Evolutionary conservation across 2,113 vertebrate genomes (phyloP).

Genomic region (Prolemur simus): DNA sequence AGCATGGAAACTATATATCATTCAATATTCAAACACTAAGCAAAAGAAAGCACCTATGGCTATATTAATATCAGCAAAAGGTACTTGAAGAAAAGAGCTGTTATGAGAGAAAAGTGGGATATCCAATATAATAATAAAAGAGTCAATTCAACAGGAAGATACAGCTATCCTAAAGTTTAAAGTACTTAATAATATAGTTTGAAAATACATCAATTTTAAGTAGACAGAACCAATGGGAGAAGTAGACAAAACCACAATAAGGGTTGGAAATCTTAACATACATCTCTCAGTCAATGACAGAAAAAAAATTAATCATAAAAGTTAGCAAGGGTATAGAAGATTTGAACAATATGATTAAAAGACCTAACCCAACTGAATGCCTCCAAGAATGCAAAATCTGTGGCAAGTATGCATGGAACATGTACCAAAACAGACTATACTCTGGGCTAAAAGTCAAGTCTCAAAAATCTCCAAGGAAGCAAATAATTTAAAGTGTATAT

Average conservation of each 20-base stretch:
- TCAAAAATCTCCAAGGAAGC: neutral
- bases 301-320: neutral
- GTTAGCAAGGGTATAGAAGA: neutral
- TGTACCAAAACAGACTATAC: neutral
- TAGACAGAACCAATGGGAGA: neutral
- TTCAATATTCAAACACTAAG: neutral
- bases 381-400: neutral
- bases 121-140: neutral
- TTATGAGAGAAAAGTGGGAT: neutral
- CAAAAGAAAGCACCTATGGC: neutral
- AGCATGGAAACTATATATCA: neutral
- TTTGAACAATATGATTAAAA: neutral
- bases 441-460: neutral
- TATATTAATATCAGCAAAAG: neutral
- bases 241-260: neutral
- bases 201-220: neutral
- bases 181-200: neutral
- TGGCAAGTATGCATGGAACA: no score
- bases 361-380: neutral
- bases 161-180: neutral
- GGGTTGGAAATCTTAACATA: neutral
- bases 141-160: neutral
- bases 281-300: neutral
- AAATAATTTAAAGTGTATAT: neutral
- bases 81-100: neutral